phyloP scores from a whole-genome alignment of 2,113 vertebrate genomes.

The Oreotrochilus melanogaster region DNA sequence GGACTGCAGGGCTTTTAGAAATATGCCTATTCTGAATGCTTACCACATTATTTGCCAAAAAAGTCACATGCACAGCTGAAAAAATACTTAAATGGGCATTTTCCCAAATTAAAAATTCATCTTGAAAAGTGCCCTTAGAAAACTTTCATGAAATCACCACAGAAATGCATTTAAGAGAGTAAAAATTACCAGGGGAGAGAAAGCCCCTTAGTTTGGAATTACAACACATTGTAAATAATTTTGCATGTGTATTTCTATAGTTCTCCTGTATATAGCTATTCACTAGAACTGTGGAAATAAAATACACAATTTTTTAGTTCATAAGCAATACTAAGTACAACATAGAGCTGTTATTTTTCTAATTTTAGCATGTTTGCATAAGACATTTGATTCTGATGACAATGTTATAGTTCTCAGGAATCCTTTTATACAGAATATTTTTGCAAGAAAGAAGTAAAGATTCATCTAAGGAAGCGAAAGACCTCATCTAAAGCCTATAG shows the following conservation, averaged over 20 bases:
- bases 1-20: neutral
- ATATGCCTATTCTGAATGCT: slow-evolving; percentile 24
- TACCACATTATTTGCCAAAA: slow-evolving; percentile 35
- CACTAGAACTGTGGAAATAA: neutral
- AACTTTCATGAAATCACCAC: neutral
- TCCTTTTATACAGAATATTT: slow-evolving; percentile 11
- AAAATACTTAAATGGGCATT: slow-evolving; percentile 50
- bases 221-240: slow-evolving; percentile 1
- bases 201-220: neutral
- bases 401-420: neutral
- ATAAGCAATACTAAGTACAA: neutral
- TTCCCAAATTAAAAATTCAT: slow-evolving; percentile 54
- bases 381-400: slow-evolving; percentile 2
- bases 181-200: neutral
- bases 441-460: neutral
- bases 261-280: neutral
- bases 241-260: neutral
- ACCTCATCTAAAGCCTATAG: slow-evolving; percentile 20
- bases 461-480: slow-evolving; percentile 1
- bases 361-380: neutral
- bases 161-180: slow-evolving; percentile 6
- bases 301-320: slow-evolving; percentile 8
- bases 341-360: neutral
- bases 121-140: neutral
- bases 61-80: slow-evolving; percentile 57